These are phyloP conservation scores for Meteorus sp. DNA, from an alignment of 1,140 invertebrate genomes.

Conservation along the genomic window DNA sequence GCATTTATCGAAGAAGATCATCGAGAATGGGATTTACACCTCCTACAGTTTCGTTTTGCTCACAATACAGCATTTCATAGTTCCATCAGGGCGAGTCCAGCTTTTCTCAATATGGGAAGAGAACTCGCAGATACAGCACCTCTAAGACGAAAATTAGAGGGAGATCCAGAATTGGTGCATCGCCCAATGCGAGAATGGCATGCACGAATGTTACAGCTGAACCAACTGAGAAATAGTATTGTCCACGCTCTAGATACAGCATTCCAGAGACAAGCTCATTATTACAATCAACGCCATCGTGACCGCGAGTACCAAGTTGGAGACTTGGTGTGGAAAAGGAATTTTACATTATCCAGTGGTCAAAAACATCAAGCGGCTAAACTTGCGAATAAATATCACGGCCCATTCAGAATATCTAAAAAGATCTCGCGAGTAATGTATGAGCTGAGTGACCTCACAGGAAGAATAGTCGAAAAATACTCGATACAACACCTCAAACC, in stretches of 20 bases:
- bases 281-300: constrained; percentile 3
- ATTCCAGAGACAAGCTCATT: constrained; percentile 13
- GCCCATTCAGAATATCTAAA: neutral
- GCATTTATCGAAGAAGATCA: constrained; percentile 38
- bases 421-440: neutral
- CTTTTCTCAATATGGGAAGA: constrained; percentile 13
- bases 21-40: constrained; percentile 17
- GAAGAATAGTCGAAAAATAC: neutral
- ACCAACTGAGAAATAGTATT: constrained; percentile 1
- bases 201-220: neutral
- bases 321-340: neutral
- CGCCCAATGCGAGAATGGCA: neutral
- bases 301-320: neutral
- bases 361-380: neutral
- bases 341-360: too few relatives aligned
- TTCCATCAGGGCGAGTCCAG: constrained; percentile 6
- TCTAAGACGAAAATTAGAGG: neutral
- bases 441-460: neutral
- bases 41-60: constrained; percentile 20
- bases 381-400: neutral
- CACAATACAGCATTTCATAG: constrained; percentile 19
- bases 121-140: neutral
- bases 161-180: neutral
- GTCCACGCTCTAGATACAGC: neutral
- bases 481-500: neutral